Evolutionary conservation across 2,113 vertebrate genomes (phyloP).

Genomic region (Phaetusa simplex): DNA sequence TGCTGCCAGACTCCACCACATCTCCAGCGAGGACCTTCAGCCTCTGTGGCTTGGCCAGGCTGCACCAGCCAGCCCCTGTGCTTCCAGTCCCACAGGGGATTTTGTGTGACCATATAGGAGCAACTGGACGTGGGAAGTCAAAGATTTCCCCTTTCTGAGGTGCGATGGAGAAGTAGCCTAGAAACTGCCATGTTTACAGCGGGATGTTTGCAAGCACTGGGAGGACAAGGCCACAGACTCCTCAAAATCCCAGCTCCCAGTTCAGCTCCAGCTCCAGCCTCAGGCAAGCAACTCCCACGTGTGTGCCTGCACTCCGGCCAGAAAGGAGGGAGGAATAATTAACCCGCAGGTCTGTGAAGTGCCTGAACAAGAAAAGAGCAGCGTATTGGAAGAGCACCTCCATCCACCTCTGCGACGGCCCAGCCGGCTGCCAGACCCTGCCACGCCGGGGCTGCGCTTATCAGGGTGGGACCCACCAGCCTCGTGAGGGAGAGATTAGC

Average conservation of each 20-base stretch:
- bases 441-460: accelerated
- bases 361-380: neutral
- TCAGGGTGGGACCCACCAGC: neutral
- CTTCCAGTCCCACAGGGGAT: neutral
- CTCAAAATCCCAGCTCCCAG: neutral
- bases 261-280: neutral
- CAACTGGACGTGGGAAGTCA: accelerated
- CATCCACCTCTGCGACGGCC: accelerated
- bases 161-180: accelerated
- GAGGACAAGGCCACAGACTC: accelerated
- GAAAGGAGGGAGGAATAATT: neutral
- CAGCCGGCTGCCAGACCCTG: accelerated
- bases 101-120: accelerated
- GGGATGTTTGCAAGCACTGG: neutral
- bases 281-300: neutral
- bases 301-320: neutral
- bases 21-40: neutral
- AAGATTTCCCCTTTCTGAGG: neutral
- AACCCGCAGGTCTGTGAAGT: neutral
- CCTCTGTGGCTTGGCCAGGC: neutral
- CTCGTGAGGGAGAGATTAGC: neutral
- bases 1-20: neutral
- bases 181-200: neutral
- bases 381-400: neutral
- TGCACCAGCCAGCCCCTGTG: accelerated